A percentile compares a stretch with the other conserved stretches of the same genome.
These are phyloP conservation scores for Bostrychus sinensis DNA, from an alignment of 2,113 vertebrate species.

Conservation along the genomic window DNA sequence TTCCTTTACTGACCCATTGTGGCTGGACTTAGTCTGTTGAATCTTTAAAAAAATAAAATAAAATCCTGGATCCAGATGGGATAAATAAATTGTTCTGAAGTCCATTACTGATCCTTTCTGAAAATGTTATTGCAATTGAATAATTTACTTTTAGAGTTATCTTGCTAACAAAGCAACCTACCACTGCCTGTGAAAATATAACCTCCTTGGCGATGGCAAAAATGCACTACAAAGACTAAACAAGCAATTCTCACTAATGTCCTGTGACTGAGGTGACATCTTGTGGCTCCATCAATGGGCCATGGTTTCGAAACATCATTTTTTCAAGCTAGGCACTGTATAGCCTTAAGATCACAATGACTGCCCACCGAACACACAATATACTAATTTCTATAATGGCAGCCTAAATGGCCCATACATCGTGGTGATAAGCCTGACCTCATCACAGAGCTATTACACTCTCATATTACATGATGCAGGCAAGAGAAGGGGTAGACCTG, in stretches of 20 bases:
- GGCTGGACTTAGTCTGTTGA: too few species aligned
- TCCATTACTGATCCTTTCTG: too few species aligned
- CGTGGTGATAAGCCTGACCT: conserved; percentile 36
- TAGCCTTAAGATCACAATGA: conserved; percentile 24
- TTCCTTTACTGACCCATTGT: too few species aligned
- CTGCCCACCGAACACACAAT: conserved; percentile 33
- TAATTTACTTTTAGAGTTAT: too few species aligned
- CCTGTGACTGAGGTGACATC: not conserved
- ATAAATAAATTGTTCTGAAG: too few species aligned
- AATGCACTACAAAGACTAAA: too few species aligned
- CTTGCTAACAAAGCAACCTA: too few species aligned
- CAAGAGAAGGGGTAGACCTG: conserved; percentile 10
- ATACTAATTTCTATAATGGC: conserved; percentile 51
- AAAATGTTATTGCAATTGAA: too few species aligned
- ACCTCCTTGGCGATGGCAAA: too few species aligned
- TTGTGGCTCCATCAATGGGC: not conserved
- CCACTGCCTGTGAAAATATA: too few species aligned
- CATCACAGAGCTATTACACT: conserved; percentile 50
- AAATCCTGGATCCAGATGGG: too few species aligned
- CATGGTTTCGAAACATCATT: conserved; percentile 10
- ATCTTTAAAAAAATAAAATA: too few species aligned
- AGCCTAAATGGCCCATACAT: conserved; percentile 54
- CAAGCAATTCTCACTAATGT: not conserved
- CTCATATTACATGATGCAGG: conserved; percentile 25
- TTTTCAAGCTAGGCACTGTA: conserved; percentile 5